phyloP scores from a whole-genome alignment of 2,888 invertebrate genomes.

The Tachina lurida region DNA sequence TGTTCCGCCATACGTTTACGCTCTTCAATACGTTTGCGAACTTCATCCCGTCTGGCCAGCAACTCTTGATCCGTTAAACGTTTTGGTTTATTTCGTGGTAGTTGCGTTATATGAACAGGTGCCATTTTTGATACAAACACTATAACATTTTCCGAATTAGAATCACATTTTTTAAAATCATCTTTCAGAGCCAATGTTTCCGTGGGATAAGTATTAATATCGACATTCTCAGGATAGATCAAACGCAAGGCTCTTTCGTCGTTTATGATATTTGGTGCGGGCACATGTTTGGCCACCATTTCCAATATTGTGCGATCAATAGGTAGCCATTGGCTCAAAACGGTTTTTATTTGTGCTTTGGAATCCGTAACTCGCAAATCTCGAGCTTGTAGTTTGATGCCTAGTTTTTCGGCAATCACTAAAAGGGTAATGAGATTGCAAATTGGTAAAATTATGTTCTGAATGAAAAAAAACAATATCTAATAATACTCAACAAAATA shows the following conservation, averaged over 20 bases:
- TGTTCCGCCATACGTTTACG: conserved; percentile 78
- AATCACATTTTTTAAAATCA: conserved; percentile 88
- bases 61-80: conserved; percentile 90
- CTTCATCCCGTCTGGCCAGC: conserved; percentile 86
- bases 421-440: background rate
- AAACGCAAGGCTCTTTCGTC: conserved; percentile 92
- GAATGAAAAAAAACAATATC: too few relatives aligned
- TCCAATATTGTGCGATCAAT: conserved; percentile 91
- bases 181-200: conserved; percentile 89
- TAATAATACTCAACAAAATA: too few relatives aligned
- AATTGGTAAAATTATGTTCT: background rate
- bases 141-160: conserved; percentile 86
- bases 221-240: conserved; percentile 88
- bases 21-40: conserved; percentile 87
- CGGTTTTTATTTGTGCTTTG: conserved; percentile 89
- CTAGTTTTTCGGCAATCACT: conserved; percentile 88
- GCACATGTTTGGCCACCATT: conserved; percentile 91
- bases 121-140: conserved; percentile 89
- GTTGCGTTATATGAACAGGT: conserved; percentile 88
- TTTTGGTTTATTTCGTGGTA: conserved; percentile 92
- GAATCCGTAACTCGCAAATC: conserved; percentile 92
- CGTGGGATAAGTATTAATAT: conserved; percentile 87
- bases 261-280: conserved; percentile 90
- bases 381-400: conserved; percentile 88
- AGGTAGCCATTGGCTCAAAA: conserved; percentile 95